Percentiles rank a stretch among this genome's conserved stretches.
These are phyloP conservation scores for Sebastes goodei DNA, from an alignment of 2,797 vertebrate genomes.

Conservation along the genomic window DNA sequence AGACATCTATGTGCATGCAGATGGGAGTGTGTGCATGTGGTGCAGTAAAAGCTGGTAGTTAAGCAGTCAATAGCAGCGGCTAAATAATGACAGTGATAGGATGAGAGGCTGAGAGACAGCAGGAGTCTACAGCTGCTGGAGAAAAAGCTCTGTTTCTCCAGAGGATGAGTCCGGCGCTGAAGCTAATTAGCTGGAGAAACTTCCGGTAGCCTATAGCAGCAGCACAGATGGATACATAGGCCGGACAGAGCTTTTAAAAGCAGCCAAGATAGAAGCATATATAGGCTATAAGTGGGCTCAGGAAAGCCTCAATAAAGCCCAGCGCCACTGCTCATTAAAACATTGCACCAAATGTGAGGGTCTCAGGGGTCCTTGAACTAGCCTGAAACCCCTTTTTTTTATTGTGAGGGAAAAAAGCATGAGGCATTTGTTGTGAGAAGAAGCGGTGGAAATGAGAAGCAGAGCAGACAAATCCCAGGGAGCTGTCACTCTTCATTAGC, in stretches of 20 bases:
- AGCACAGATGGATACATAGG: slow-evolving; percentile 48
- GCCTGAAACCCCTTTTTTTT: slow-evolving; percentile 65
- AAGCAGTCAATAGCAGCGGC: slow-evolving; percentile 49
- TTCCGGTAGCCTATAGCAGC: slow-evolving; percentile 26
- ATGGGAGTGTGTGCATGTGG: slow-evolving; percentile 9
- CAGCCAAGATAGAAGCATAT: slow-evolving; percentile 46
- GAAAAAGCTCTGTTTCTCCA: slow-evolving; percentile 41
- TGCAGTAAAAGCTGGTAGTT: slow-evolving; percentile 30
- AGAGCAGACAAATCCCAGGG: slow-evolving; percentile 78
- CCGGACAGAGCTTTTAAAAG: slow-evolving; percentile 57
- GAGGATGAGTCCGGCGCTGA: slow-evolving; percentile 42
- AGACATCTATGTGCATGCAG: slow-evolving; percentile 16
- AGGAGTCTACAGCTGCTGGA: slow-evolving; percentile 50
- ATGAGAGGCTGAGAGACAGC: slow-evolving; percentile 31
- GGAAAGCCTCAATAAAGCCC: slow-evolving; percentile 63
- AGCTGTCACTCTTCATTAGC: slow-evolving; percentile 86
- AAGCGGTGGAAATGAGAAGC: slow-evolving; percentile 80
- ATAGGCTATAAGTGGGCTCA: slow-evolving; percentile 47
- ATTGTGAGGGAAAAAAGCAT: slow-evolving; percentile 65
- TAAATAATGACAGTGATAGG: slow-evolving; percentile 47
- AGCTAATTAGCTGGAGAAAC: slow-evolving; percentile 67
- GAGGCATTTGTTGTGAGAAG: slow-evolving; percentile 76
- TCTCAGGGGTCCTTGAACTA: slow-evolving; percentile 71
- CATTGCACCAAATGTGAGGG: slow-evolving; percentile 63
- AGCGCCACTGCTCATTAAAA: slow-evolving; percentile 72